Percentiles rank a stretch among this genome's conserved stretches.
These are phyloP conservation scores for Batillaria attramentaria DNA, from an alignment of 1,140 invertebrate genomes.

Conservation along the genomic window DNA sequence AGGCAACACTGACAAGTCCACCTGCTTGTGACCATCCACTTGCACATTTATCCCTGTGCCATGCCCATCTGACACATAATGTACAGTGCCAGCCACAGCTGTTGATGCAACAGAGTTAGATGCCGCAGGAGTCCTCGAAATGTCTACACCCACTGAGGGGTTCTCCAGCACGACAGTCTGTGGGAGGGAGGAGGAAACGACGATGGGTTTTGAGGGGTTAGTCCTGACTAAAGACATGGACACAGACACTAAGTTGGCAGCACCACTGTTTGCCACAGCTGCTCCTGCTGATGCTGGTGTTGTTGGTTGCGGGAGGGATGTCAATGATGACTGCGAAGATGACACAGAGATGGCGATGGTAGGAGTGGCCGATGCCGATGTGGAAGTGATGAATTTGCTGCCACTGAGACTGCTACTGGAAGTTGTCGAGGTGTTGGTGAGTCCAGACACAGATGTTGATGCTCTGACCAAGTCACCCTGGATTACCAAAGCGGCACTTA, in stretches of 20 bases:
- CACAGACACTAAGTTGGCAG: slow-evolving; percentile 15
- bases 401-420: too few relatives aligned
- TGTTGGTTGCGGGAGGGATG: slow-evolving; percentile 18
- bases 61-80: slow-evolving; percentile 2
- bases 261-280: background rate
- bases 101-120: background rate
- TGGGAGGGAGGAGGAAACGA: background rate
- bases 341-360: slow-evolving; percentile 19
- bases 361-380: background rate
- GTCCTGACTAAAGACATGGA: background rate
- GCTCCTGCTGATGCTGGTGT: background rate
- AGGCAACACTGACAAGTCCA: background rate
- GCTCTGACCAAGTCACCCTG: too few relatives aligned
- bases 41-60: background rate
- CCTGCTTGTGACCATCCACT: background rate
- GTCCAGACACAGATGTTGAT: too few relatives aligned
- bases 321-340: background rate
- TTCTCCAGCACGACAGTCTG: slow-evolving; percentile 18
- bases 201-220: background rate
- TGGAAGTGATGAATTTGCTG: slow-evolving; percentile 9
- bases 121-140: background rate
- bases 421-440: too few relatives aligned
- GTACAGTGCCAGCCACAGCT: background rate
- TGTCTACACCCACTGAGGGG: background rate
- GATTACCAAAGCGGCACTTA: too few relatives aligned